Evolutionary conservation across 2,888 invertebrate species (phyloP), one percentile per base, ranked within the genome.

Genomic region (Corythucha ciliata): DNA sequence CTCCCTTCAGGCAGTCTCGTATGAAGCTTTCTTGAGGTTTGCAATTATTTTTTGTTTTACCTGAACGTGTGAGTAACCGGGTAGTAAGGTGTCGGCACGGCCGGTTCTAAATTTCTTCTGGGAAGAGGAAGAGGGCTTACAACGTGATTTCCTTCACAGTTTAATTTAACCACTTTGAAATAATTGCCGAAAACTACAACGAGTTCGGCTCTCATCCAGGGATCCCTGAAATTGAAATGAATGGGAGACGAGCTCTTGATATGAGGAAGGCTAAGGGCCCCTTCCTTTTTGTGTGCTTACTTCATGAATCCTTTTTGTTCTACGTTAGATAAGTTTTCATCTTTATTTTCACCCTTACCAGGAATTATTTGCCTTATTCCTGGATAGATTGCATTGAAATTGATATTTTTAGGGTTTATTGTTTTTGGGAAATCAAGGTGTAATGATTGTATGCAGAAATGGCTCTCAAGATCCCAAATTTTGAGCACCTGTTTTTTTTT

Each of bases 381-480:
- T 7, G 33, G 33, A 7, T 33, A 33, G 18, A 33, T 33, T 33
- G 5, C 18, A 7, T 33, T 33, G 7, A 18, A 8, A 29, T 29
- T 12, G 29, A 8, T 29, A 29, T 29, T 33, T n/a, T n/a, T n/a
- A n/a, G n/a, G n/a, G n/a, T n/a, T n/a, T n/a, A n/a, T n/a, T n/a
- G n/a, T n/a, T n/a, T n/a, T 10, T 12, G 78, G 77, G 56, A 75
- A 79, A 53, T 71, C 69, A 14, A 79, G 66, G 53, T 71, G 70
- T 16, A 78, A 61, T 1, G 72, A 74, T 63, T 79, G 78, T 4
- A 77, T 65, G 39, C 77, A 70, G 48, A 69, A 71, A 52, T 76
- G 73, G 54, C 76, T 75, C 56, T 72, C 72, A 32, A 78, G 62
- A 58, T 77, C 74, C 78, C 78, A 79, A 24, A 79, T 68, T 61